phyloP scores from a whole-genome alignment of 2,113 vertebrate genomes.

The Oxygymnocypris stewartii region DNA sequence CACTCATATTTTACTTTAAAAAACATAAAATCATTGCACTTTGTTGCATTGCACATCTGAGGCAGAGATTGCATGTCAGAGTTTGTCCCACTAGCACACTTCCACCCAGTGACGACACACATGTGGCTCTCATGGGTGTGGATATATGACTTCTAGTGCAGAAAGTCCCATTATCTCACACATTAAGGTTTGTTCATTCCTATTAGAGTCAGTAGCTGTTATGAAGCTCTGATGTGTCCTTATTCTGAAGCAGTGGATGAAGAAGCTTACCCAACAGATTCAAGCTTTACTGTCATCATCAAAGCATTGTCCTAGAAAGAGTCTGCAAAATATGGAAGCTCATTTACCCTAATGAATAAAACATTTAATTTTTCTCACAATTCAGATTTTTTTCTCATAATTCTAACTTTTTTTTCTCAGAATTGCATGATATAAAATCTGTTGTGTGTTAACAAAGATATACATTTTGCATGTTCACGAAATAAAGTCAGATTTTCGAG shows the following conservation, averaged over 20 bases:
- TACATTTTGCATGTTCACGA: too few species aligned
- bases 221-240: not conserved
- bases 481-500: too few species aligned
- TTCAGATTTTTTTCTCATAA: not conserved
- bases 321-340: not conserved
- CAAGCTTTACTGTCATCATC: not conserved
- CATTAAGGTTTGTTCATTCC: not conserved
- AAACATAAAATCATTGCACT: not conserved
- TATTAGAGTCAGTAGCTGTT: not conserved
- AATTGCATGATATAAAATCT: not conserved
- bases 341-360: too few species aligned
- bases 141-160: not conserved
- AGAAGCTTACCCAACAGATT: too few species aligned
- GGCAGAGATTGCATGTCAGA: not conserved
- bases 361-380: not conserved
- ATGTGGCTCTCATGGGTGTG: not conserved
- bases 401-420: not conserved
- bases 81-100: not conserved
- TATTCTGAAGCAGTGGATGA: not conserved
- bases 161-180: not conserved
- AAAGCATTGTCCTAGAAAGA: not conserved
- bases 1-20: not conserved
- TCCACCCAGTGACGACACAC: not conserved
- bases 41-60: not conserved
- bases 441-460: too few species aligned